Evolutionary conservation across 2,113 vertebrate genomes (phyloP), one percentile per base, ranked within the genome.

Genomic region (Centropristis striata): DNA sequence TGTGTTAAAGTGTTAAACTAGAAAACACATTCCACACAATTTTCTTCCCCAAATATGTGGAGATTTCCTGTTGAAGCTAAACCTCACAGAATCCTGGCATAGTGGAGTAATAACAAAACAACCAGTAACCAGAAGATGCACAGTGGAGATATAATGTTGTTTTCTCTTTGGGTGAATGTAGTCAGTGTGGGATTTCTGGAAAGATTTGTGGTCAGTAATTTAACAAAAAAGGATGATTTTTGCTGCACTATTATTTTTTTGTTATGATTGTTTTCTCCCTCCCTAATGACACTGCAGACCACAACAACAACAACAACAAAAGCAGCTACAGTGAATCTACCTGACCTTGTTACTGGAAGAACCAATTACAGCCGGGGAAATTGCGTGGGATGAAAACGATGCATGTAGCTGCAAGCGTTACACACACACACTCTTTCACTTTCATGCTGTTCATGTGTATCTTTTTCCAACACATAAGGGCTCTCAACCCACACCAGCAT

Each of bases 341-440:
- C 53, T 75, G 69, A 64, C 58, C 46, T 41, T 68, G 64, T 85
- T 79, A 37, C 55, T 74, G 80, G 37, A 68, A 21, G 39, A 84
- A 67, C 9, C 54, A 79, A 83, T 77, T 75, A 81, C 54, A 67
- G 32, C 39, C 15, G n/a, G 70, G 72, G 53, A 74, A 71, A 70
- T 47, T 55, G 37, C 0, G 20, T 50, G 58, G 60, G 32, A 60
- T 73, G 57, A 77, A 87, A 72, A 79, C 2, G 1, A 65, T 32
- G 21, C 8, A 61, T 16, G 21, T 41, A 59, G 37, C 64, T 65
- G 20, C 47, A 71, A 65, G 61, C 73, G 42, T 18, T 32, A 60
- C 3, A 61, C 8, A 46, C 42, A 78, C 36, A 14, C 57, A 63
- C 61, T 36, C 18, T 37, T 57, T 39, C 55, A 59, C 63, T 61